Percentiles rank a stretch among this genome's conserved stretches.
These are phyloP conservation scores for Coleophora flavipennella DNA, from an alignment of 2,888 invertebrate species.

Conservation along the genomic window DNA sequence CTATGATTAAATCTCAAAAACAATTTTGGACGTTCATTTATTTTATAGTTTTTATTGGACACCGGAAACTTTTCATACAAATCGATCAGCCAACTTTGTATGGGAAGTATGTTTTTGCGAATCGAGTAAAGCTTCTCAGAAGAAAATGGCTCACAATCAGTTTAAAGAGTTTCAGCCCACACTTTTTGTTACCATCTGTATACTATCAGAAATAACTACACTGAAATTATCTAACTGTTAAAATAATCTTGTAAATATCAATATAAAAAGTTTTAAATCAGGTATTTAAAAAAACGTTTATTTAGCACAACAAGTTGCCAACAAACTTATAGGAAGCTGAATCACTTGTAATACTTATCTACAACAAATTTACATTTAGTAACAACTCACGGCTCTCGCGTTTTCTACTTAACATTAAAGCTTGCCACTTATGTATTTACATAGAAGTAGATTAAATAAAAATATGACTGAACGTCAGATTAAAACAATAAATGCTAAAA, in stretches of 20 bases:
- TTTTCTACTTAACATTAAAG: conserved; percentile 64
- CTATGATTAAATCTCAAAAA: too few species aligned
- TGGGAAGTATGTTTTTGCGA: too few species aligned
- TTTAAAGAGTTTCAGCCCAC: too few species aligned
- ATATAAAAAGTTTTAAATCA: conserved; percentile 12
- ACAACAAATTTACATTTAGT: conserved; percentile 58
- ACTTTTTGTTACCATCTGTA: too few species aligned
- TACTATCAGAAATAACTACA: not conserved
- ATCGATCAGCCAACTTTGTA: too few species aligned
- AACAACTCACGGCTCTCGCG: conserved; percentile 54
- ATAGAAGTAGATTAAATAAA: conserved; percentile 22
- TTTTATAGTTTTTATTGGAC: too few species aligned
- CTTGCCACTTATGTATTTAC: conserved; percentile 43
- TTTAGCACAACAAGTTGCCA: conserved; percentile 28
- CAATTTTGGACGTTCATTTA: too few species aligned
- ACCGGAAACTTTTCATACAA: too few species aligned
- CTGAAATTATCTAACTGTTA: too few species aligned
- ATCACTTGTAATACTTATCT: conserved; percentile 39
- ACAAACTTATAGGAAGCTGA: conserved; percentile 42
- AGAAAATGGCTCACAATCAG: too few species aligned
- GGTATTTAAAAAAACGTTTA: conserved; percentile 14
- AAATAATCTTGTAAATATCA: conserved; percentile 4
- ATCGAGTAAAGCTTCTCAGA: too few species aligned
- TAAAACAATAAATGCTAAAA: conserved; percentile 42
- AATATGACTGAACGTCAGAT: conserved; percentile 23